Conservation (phyloP, 2,888 invertebrate genomes). For the Trichogramma evanescens region DNA sequence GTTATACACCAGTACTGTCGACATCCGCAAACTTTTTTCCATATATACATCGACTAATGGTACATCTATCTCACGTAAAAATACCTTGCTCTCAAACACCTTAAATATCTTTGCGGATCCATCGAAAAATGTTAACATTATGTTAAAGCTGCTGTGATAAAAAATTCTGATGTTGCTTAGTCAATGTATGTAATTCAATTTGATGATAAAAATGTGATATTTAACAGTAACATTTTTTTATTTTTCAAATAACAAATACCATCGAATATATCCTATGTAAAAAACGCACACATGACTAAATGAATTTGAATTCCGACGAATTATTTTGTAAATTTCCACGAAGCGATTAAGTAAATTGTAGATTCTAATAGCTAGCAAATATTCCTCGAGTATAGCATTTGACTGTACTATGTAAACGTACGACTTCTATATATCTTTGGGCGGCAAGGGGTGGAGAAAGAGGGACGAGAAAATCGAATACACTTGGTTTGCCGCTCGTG, state of each 20-base stretch:
- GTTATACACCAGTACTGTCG: neutral
- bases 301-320: slow-evolving; percentile 13
- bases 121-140: no score
- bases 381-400: neutral
- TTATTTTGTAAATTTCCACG: slow-evolving; percentile 21
- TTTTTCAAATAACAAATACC: no score
- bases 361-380: slow-evolving; percentile 13
- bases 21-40: neutral
- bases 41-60: neutral
- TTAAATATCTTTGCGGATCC: slow-evolving; percentile 7
- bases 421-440: neutral
- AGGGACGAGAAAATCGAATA: neutral
- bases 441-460: neutral
- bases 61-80: slow-evolving; percentile 11
- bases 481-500: no score
- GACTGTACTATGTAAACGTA: neutral
- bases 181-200: no score
- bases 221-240: no score
- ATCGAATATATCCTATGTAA: neutral
- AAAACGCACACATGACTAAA: neutral
- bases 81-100: neutral
- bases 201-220: no score
- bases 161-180: no score
- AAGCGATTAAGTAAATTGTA: slow-evolving; percentile 18
- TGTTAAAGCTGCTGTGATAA: no score